Base-by-base conservation (phyloP, 1,140 invertebrate species). In the Lordiphosa clarofinis region DNA sequence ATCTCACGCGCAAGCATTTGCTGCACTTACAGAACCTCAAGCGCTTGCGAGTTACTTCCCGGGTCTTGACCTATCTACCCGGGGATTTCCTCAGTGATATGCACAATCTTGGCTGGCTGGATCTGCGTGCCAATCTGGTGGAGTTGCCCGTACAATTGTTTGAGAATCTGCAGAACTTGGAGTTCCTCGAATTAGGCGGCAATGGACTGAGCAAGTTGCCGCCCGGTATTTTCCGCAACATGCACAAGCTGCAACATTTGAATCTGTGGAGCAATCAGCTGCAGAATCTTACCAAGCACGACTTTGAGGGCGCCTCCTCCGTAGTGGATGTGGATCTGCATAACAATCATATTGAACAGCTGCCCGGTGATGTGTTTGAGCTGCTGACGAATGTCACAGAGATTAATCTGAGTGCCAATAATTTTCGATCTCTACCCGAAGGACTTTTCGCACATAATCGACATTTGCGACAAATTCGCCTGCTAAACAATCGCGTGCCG, bases 181-280 rank as follows among this genome's bases (percentile, higher is more conserved):
- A 91, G 57, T 90, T 90, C 40, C 90, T 94, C 24, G 92, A 93
- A 71, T 88, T 94, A 50, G 92, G 91, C 35, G 89, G 90, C 48
- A 94, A 94, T 68, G 90, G 91, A 43, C 76, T 94, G 65, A 88
- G 82, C 4, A 89, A 90, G 68, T 86, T 94, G 61, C 91, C 91
- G 10, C 88, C 88, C 3, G 91, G 91, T 9, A 87, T 92, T 36
- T 94, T 94, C 68, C 88, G 90, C 37, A 90, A 92, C 79, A 89
- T 93, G 62, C 89, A 88, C 15, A 90, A 91, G 50, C 70, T 94
- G 35, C 87, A 88, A 54, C 90, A 90, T 24, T 74, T 94, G 33
- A 93, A 92, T 56, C 73, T 94, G 24, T 93, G 92, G 92, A 90
- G 90, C 67, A 94, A 93, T 68, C 90, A 91, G 55, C 87, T 94